phyloP scores from a whole-genome alignment of 2,888 invertebrate genomes.

The Hyalella azteca region DNA sequence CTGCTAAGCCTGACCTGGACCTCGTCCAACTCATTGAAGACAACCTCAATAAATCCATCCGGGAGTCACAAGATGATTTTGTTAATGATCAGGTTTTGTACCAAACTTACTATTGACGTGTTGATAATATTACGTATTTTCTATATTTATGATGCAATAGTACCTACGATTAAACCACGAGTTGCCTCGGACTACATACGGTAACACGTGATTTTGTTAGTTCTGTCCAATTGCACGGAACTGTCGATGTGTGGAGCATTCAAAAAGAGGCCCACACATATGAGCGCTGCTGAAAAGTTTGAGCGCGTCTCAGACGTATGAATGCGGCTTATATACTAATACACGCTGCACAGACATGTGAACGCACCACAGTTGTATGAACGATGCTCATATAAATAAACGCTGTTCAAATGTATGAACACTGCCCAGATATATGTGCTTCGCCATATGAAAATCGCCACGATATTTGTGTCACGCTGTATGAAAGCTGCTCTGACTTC shows the following conservation, averaged over 20 bases:
- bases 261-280: background rate
- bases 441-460: no score
- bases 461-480: no score
- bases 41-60: background rate
- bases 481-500: no score
- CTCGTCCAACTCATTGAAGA: background rate
- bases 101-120: no score
- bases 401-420: no score
- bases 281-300: no score
- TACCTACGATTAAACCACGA: background rate
- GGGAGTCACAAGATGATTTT: background rate
- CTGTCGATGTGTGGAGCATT: background rate
- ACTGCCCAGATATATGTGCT: no score
- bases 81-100: background rate
- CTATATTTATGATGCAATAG: background rate
- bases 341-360: no score
- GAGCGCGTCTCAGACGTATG: no score
- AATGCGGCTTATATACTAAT: no score
- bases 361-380: no score
- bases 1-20: background rate
- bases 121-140: background rate
- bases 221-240: background rate
- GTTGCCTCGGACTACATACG: background rate
- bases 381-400: no score
- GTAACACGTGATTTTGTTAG: background rate